These are phyloP conservation scores for Myrmecobius fasciatus DNA, from an alignment of 2,113 vertebrate genomes.

Conservation along the genomic window DNA sequence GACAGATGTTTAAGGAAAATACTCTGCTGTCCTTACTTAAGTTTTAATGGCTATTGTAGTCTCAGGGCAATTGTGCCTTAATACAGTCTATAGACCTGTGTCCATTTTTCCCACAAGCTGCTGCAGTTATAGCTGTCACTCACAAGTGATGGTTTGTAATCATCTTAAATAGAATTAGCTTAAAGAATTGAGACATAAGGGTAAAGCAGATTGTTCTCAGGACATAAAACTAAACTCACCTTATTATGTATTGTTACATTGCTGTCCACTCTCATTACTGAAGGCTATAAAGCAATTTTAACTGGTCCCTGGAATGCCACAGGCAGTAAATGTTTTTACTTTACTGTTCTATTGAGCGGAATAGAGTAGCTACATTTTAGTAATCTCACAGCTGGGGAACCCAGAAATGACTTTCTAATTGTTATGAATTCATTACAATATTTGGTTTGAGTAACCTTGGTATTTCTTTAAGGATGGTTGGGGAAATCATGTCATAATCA, in stretches of 20 bases:
- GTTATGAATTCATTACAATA: constrained; percentile 57
- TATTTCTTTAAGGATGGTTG: constrained; percentile 51
- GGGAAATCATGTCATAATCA: constrained; percentile 53
- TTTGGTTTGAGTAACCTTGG: constrained; percentile 63
- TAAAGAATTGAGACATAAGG: constrained; percentile 69
- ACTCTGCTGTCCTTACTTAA: background rate
- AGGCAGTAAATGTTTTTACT: constrained; percentile 51
- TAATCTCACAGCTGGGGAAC: constrained; percentile 52
- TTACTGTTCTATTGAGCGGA: constrained; percentile 41
- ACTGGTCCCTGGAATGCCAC: constrained; percentile 67
- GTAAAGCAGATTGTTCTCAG: constrained; percentile 71
- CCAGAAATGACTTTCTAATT: constrained; percentile 55
- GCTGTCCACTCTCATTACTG: constrained; percentile 70
- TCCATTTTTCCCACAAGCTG: constrained; percentile 29
- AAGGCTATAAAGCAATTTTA: constrained; percentile 74
- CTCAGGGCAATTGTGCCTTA: background rate
- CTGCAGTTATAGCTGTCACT: constrained; percentile 42
- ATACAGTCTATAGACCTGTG: background rate
- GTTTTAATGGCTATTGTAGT: constrained; percentile 17
- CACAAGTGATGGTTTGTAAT: constrained; percentile 56
- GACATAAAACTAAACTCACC: constrained; percentile 71
- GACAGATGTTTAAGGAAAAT: background rate
- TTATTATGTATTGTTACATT: constrained; percentile 68
- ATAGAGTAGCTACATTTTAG: constrained; percentile 52
- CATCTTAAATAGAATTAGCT: constrained; percentile 63